Evolutionary conservation across 2,113 vertebrate genomes (phyloP).

Genomic region (Bos indicus): DNA sequence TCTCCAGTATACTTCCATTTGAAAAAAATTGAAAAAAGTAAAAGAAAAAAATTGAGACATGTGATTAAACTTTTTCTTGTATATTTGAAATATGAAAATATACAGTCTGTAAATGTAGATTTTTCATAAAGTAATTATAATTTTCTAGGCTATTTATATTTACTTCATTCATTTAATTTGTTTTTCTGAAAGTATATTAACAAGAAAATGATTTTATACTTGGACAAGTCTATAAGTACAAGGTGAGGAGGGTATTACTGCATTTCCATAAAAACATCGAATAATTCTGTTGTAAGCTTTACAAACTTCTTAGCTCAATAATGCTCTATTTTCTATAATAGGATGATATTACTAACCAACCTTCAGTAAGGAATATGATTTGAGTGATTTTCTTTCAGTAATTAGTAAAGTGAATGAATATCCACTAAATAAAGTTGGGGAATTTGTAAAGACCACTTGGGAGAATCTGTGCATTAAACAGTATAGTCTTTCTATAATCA

Average conservation of each 20-base stretch:
- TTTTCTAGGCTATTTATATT: not conserved
- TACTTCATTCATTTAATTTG: not conserved
- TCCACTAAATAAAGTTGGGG: slow-evolving; percentile 40
- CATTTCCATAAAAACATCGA: not conserved
- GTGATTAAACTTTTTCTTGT: not conserved
- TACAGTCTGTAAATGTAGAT: not conserved
- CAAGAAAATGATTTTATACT: not conserved
- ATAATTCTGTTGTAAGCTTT: slow-evolving; percentile 25
- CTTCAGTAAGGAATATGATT: not conserved
- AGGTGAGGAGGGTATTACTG: not conserved
- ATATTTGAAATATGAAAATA: not conserved
- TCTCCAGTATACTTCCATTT: not conserved
- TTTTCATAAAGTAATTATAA: not conserved
- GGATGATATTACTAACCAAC: not conserved
- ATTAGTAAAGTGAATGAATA: slow-evolving; percentile 62
- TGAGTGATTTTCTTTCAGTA: slow-evolving; percentile 38
- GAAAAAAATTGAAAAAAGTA: not conserved
- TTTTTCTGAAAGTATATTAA: not conserved
- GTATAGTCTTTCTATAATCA: slow-evolving; percentile 54
- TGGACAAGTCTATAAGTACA: not conserved
- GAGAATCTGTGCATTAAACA: slow-evolving; percentile 42
- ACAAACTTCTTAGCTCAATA: slow-evolving; percentile 37
- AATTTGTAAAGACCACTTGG: slow-evolving; percentile 52
- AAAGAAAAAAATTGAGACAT: not conserved
- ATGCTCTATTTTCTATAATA: not conserved